phyloP scores from a whole-genome alignment of 2,888 invertebrate species.

The Eledone cirrhosa region DNA sequence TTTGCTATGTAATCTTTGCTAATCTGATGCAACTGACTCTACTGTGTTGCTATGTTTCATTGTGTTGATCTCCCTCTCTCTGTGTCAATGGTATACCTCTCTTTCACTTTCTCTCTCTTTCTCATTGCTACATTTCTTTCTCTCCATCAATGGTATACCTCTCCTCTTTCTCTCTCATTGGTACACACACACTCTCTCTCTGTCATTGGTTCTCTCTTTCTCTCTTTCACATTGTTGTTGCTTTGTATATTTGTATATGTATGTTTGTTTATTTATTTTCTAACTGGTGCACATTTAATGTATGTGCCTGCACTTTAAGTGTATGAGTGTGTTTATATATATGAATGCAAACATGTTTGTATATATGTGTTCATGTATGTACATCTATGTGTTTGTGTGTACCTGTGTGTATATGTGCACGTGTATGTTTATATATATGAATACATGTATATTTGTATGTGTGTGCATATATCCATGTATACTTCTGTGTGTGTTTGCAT shows the following conservation, averaged over 20 bases:
- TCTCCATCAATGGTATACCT: no score
- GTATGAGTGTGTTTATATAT: not conserved
- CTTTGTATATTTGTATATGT: not conserved
- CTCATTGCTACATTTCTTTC: no score
- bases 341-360: not conserved
- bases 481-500: not conserved
- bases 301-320: not conserved
- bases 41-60: no score
- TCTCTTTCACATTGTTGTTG: not conserved
- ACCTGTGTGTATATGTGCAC: not conserved
- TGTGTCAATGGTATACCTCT: no score
- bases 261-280: not conserved
- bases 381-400: not conserved
- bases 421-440: not conserved
- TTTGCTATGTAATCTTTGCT: not conserved
- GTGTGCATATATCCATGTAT: not conserved
- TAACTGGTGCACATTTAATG: not conserved
- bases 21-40: not conserved
- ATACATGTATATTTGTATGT: not conserved
- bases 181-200: not conserved
- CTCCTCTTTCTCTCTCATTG: no score
- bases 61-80: no score
- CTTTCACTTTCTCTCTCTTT: no score
- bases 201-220: not conserved
- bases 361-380: not conserved